These are phyloP conservation scores for Nemapogon koenigi DNA, from an alignment of 2,888 invertebrate species.

Conservation along the genomic window DNA sequence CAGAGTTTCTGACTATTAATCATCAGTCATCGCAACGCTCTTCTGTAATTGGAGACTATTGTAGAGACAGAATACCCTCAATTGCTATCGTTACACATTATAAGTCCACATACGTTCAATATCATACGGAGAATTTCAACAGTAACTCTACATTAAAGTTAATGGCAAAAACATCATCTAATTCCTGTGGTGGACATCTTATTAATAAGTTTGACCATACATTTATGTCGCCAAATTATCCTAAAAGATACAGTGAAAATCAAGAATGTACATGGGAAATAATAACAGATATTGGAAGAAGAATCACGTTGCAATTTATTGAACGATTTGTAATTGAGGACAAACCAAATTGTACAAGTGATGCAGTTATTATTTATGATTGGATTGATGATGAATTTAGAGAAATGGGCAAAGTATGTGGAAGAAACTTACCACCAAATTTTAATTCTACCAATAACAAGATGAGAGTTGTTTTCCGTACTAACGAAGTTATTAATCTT, in stretches of 20 bases:
- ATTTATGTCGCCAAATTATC: conserved; percentile 68
- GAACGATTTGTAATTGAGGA: conserved; percentile 79
- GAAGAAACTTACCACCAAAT: conserved; percentile 61
- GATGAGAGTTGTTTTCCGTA: conserved; percentile 75
- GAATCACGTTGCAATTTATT: conserved; percentile 71
- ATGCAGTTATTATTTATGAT: conserved; percentile 73
- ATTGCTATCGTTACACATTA: conserved; percentile 50
- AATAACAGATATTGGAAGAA: conserved; percentile 67
- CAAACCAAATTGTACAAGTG: conserved; percentile 73
- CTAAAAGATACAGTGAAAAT: conserved; percentile 72
- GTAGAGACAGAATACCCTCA: conserved; percentile 57
- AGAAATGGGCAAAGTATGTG: conserved; percentile 70
- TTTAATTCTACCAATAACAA: conserved; percentile 69
- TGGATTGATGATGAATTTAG: conserved; percentile 58
- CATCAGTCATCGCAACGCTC: conserved; percentile 44
- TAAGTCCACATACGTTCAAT: conserved; percentile 70
- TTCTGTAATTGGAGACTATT: conserved; percentile 71
- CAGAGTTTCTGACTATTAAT: conserved; percentile 49
- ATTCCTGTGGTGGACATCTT: conserved; percentile 75
- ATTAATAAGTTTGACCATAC: conserved; percentile 33
- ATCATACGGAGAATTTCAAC: conserved; percentile 60
- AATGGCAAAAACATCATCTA: conserved; percentile 32
- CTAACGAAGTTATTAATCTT: conserved; percentile 68
- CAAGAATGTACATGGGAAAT: conserved; percentile 84
- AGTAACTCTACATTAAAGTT: conserved; percentile 30